Conservation (phyloP, 2,888 invertebrate species). For the Tillus elongatus region DNA sequence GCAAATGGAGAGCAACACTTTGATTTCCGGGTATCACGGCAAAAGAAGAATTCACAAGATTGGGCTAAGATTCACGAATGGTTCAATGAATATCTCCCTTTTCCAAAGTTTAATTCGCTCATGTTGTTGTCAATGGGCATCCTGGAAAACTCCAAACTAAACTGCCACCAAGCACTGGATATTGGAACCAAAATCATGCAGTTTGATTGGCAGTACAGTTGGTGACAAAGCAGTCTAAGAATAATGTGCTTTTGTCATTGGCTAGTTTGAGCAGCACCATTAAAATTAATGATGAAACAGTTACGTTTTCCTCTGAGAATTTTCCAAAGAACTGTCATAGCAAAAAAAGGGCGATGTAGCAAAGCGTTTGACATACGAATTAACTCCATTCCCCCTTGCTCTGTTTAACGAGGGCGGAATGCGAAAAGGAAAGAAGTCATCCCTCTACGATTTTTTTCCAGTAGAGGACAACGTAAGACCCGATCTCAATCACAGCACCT, state of each 20-base stretch:
- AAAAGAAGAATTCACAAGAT: slow-evolving; percentile 16
- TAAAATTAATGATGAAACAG: slow-evolving; percentile 17
- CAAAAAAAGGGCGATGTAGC: slow-evolving; percentile 16
- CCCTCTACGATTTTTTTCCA: slow-evolving; percentile 12
- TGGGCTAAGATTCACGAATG: slow-evolving; percentile 18
- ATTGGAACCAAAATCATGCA: slow-evolving; percentile 15
- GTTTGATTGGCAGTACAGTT: slow-evolving; percentile 15
- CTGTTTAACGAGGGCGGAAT: no score
- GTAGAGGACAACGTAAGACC: slow-evolving; percentile 5
- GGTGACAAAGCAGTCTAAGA: slow-evolving; percentile 14
- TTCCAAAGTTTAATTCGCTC: slow-evolving; percentile 16
- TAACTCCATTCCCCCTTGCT: slow-evolving; percentile 17
- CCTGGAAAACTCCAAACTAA: slow-evolving; percentile 16
- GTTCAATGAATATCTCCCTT: slow-evolving; percentile 20
- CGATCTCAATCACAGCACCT: slow-evolving; percentile 10
- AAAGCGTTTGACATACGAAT: slow-evolving; percentile 18
- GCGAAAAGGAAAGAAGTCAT: no score
- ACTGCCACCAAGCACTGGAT: slow-evolving; percentile 17
- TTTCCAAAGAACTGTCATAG: slow-evolving; percentile 18
- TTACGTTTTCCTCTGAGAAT: slow-evolving; percentile 17
- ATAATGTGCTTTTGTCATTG: slow-evolving; percentile 18
- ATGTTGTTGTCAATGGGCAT: slow-evolving; percentile 19
- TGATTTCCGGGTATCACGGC: slow-evolving; percentile 17
- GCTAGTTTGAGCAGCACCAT: slow-evolving; percentile 16
- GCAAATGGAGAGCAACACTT: slow-evolving; percentile 19